These are phyloP conservation scores for Drosophila saltans DNA, from an alignment of 1,140 invertebrate species.

Conservation along the genomic window DNA sequence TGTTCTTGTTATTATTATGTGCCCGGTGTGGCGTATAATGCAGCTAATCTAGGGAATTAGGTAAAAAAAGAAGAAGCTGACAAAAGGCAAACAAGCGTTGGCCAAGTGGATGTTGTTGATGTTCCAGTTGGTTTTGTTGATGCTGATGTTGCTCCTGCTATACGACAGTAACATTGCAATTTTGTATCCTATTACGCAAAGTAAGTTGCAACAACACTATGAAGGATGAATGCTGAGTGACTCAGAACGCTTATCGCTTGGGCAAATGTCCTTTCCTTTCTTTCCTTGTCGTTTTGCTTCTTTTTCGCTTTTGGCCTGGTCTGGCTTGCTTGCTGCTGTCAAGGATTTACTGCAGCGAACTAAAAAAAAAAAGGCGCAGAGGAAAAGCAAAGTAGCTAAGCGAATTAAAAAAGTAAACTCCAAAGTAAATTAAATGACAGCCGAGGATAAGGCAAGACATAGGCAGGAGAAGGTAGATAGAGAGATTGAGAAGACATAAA, in stretches of 20 bases:
- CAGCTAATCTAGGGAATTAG: slow-evolving; percentile 79
- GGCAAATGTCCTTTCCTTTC: slow-evolving; percentile 62
- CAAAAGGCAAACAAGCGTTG: slow-evolving; percentile 68
- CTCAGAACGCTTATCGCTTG: slow-evolving; percentile 60
- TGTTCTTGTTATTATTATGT: slow-evolving; percentile 62
- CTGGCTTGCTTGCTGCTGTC: slow-evolving; percentile 16
- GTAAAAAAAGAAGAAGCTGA: slow-evolving; percentile 56
- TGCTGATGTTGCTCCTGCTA: slow-evolving; percentile 10
- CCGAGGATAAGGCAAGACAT: slow-evolving; percentile 16
- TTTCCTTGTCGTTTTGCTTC: slow-evolving; percentile 1
- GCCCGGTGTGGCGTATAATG: slow-evolving; percentile 76
- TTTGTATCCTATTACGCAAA: slow-evolving; percentile 76
- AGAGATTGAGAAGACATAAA: neutral
- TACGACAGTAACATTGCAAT: slow-evolving; percentile 62
- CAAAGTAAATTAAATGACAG: slow-evolving; percentile 76
- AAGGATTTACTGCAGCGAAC: slow-evolving; percentile 73
- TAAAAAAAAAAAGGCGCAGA: slow-evolving; percentile 50
- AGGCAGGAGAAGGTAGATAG: slow-evolving; percentile 16
- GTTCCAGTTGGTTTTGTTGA: slow-evolving; percentile 24
- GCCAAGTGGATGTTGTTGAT: slow-evolving; percentile 51
- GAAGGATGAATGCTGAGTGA: slow-evolving; percentile 40
- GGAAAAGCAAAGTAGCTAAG: slow-evolving; percentile 72
- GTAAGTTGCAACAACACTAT: slow-evolving; percentile 47
- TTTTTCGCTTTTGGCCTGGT: slow-evolving; percentile 9
- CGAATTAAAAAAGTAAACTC: slow-evolving; percentile 79